Percentiles rank a stretch among this genome's conserved stretches.
phyloP scores from a whole-genome alignment of 2,888 invertebrate genomes.

The Colostygia pectinataria region DNA sequence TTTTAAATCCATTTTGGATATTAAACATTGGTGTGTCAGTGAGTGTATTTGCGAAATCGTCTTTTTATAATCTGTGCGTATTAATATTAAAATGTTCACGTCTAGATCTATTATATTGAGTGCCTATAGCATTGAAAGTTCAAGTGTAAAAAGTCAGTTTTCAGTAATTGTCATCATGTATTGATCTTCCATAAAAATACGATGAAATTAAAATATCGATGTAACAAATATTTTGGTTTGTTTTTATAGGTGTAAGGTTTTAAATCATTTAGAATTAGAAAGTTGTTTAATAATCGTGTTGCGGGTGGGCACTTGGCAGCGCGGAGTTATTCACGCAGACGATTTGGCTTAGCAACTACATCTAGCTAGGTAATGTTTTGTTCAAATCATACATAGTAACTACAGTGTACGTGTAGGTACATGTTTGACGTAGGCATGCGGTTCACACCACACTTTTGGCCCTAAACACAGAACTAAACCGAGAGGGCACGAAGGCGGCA shows the following conservation, averaged over 20 bases:
- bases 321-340: conserved; percentile 34
- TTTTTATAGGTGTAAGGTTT: conserved; percentile 42
- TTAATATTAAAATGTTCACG: conserved; percentile 79
- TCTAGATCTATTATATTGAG: conserved; percentile 81
- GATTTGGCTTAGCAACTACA: conserved; percentile 38
- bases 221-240: conserved; percentile 74
- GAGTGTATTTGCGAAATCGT: conserved; percentile 73
- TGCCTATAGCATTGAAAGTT: conserved; percentile 82
- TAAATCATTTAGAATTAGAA: conserved; percentile 1
- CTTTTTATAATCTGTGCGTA: conserved; percentile 77
- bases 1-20: conserved; percentile 73
- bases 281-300: conserved; percentile 15
- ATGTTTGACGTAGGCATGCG: conserved; percentile 44
- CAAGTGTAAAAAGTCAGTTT: conserved; percentile 81
- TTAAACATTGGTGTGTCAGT: conserved; percentile 70
- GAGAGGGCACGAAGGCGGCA: conserved; percentile 49
- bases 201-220: conserved; percentile 83
- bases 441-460: conserved; percentile 55
- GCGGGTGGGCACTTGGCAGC: conserved; percentile 41
- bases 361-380: conserved; percentile 38
- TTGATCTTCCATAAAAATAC: conserved; percentile 84
- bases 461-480: conserved; percentile 13
- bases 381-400: conserved; percentile 23
- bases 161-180: conserved; percentile 82
- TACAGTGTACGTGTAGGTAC: conserved; percentile 17